Conservation (phyloP, 1,140 invertebrate species). For the Anastrepha obliqua region DNA sequence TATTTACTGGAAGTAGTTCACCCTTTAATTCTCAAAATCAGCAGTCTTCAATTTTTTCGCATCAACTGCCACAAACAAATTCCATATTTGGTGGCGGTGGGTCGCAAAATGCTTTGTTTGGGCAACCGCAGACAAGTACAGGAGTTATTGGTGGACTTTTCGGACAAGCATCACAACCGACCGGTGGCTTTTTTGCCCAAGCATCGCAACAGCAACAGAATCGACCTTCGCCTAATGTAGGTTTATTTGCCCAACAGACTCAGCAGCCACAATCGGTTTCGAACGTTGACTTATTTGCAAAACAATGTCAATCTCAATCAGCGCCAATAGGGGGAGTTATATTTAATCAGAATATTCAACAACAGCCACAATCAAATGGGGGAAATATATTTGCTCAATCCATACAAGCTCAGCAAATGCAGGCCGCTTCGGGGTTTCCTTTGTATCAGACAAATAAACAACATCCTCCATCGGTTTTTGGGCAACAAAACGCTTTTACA, state of each 20-base stretch:
- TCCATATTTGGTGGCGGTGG: slow-evolving; percentile 55
- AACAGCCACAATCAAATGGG: slow-evolving; percentile 17
- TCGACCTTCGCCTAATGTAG: background rate
- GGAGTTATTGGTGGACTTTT: slow-evolving; percentile 39
- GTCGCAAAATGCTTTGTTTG: slow-evolving; percentile 28
- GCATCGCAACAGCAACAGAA: background rate
- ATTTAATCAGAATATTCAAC: slow-evolving; percentile 58
- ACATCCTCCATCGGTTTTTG: slow-evolving; percentile 58
- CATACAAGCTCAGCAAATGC: slow-evolving; percentile 56
- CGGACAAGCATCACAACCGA: background rate
- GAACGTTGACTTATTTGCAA: background rate
- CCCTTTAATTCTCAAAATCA: background rate
- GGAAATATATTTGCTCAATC: slow-evolving; percentile 60
- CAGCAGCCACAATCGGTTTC: background rate
- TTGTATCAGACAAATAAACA: slow-evolving; percentile 51
- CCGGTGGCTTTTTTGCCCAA: slow-evolving; percentile 7
- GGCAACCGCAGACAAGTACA: slow-evolving; percentile 15
- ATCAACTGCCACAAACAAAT: slow-evolving; percentile 52
- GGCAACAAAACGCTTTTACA: slow-evolving; percentile 54
- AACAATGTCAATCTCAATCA: slow-evolving; percentile 56
- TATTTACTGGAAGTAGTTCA: background rate
- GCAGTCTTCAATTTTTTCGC: slow-evolving; percentile 60
- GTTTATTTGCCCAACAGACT: slow-evolving; percentile 51
- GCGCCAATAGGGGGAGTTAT: slow-evolving; percentile 53
- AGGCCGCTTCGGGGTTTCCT: slow-evolving; percentile 35